Conservation (phyloP, 2,113 vertebrate species). For the Andinoacara biseriatus region DNA sequence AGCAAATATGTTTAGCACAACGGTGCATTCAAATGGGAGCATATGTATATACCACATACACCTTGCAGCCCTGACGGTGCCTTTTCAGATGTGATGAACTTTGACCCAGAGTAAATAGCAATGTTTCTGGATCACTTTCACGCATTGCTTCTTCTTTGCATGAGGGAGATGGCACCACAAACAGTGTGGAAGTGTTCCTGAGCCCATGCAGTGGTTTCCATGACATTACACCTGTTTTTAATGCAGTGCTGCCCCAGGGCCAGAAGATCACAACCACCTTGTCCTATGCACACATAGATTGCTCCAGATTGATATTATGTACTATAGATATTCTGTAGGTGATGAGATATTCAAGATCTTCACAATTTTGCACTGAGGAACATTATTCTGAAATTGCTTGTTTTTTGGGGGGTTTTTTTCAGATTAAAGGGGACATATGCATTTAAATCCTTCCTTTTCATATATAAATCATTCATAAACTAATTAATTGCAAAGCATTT, state of each 20-base stretch:
- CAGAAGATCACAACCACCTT: neutral
- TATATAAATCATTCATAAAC: neutral
- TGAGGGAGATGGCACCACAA: neutral
- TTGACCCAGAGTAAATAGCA: too few relatives aligned
- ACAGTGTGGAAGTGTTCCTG: neutral
- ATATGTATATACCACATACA: neutral
- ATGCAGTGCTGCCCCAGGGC: neutral
- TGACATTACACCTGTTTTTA: neutral
- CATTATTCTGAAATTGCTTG: neutral
- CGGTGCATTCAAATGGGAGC: neutral
- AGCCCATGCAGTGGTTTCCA: neutral
- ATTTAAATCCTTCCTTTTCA: too few relatives aligned
- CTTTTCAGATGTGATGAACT: neutral
- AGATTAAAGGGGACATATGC: neutral
- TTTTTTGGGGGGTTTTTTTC: too few relatives aligned
- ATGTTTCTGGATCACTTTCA: neutral
- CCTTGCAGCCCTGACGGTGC: neutral
- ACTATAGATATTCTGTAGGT: too few relatives aligned
- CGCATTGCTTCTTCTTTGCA: neutral
- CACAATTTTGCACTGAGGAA: neutral
- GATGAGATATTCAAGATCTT: neutral
- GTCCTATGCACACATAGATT: too few relatives aligned
- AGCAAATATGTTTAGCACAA: too few relatives aligned
- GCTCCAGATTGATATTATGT: neutral
- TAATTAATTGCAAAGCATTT: neutral